Evolutionary conservation across 2,113 vertebrate genomes (phyloP).

Genomic region (Zosterops borbonicus): DNA sequence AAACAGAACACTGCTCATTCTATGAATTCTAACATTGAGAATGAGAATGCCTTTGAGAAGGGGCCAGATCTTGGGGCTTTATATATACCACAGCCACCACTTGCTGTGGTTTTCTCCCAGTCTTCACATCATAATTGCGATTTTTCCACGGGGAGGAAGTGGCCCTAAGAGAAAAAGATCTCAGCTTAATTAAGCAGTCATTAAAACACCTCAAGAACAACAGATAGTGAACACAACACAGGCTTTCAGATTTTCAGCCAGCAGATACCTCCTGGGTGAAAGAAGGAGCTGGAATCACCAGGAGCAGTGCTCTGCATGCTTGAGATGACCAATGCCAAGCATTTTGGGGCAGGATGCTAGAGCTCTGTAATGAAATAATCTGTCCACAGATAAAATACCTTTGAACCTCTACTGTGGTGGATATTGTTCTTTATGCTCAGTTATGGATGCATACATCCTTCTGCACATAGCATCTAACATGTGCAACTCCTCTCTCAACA

Average conservation of each 20-base stretch:
- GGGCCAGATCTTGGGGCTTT: neutral
- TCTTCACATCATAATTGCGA: rapidly evolving
- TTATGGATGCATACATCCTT: neutral
- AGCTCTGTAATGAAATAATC: neutral
- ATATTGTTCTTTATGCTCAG: neutral
- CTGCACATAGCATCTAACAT: neutral
- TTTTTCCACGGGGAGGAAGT: neutral
- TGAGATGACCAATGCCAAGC: neutral
- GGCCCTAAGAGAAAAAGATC: neutral
- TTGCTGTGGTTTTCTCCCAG: neutral
- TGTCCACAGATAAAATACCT: neutral
- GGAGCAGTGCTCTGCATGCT: neutral
- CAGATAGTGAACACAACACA: neutral
- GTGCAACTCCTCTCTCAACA: neutral
- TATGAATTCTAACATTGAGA: neutral
- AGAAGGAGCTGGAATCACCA: neutral
- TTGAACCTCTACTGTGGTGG: neutral
- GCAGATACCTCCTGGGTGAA: neutral
- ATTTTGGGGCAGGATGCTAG: neutral
- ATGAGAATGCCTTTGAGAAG: neutral
- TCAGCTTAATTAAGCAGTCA: neutral
- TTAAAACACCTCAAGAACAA: neutral
- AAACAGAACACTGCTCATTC: neutral
- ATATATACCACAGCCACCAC: neutral
- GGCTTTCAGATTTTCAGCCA: neutral